Evolutionary conservation across 2,113 vertebrate genomes (phyloP), one percentile per base, ranked within the genome.

Genomic region (Phainopepla nitens): DNA sequence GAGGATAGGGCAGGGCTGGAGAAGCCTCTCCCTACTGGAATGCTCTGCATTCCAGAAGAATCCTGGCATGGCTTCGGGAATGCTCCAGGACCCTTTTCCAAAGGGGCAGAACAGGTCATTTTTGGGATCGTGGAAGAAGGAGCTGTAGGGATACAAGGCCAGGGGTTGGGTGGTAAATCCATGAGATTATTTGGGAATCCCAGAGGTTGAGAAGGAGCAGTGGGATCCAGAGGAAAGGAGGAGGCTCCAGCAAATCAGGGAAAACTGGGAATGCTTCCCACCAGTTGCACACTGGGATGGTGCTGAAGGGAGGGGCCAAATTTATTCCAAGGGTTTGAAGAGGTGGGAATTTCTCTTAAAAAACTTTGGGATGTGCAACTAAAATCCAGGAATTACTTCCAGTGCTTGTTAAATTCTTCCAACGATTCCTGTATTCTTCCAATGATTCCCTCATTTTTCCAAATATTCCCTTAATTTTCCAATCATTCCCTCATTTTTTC

Each of bases 221-320:
- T 0, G 0, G 65, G 60, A 64, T 31, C 10, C 68, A 13, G n/a
- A 24, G 53, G 56, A 39, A 15, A 57, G 24, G 6, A 50, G 20
- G 47, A 16, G 6, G 51, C 17, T 45, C 42, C 41, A n/a, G 45
- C 1, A 44, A 8, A 42, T 23, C 33, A 11, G 31, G 11, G 54
- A n/a, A 77, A 70, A 57, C 36, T 51, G 56, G 47, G 68, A 1
- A 4, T 31, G 7, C 27, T 53, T 79, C 66, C 72, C 33, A 18
- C 5, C 1, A 1, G 7, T n/a, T 0, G 1, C 23, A 49, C 7
- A 3, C 28, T 22, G 45, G 25, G 61, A 3, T 20, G 35, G 25
- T 11, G 53, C 28, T 14, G 35, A 20, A 44, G 25, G 35, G 15
- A 42, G 45, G 31, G 18, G 8, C 42, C 71, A 53, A 13, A 45